phyloP scores from a whole-genome alignment of 2,888 invertebrate species.

The Cinara cedri region DNA sequence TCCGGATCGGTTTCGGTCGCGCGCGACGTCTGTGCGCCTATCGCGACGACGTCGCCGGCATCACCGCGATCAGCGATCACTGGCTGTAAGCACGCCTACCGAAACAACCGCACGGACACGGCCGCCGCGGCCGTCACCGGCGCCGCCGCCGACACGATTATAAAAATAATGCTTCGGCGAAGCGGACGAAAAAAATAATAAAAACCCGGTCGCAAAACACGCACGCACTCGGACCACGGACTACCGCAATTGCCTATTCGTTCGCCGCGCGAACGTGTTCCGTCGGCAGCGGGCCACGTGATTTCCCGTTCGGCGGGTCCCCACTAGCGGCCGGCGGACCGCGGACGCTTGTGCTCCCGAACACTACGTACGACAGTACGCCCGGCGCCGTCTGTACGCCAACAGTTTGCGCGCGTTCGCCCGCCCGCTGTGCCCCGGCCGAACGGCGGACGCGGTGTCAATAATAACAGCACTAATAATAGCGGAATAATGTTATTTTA shows the following conservation, averaged over 20 bases:
- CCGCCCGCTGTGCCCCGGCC: background rate
- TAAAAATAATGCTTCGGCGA: no score
- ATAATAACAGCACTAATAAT: no score
- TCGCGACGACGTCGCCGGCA: background rate
- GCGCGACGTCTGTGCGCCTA: background rate
- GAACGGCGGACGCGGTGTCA: background rate
- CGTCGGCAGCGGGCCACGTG: slow-evolving; percentile 24
- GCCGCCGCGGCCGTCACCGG: background rate
- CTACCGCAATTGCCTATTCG: background rate
- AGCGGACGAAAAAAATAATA: no score
- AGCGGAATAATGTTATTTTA: background rate
- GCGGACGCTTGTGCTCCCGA: background rate
- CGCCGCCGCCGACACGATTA: background rate
- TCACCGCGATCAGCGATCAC: background rate
- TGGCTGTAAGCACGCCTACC: no score
- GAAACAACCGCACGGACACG: background rate
- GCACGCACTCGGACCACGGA: background rate
- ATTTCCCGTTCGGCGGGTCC: slow-evolving; percentile 22
- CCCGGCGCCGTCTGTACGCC: slow-evolving; percentile 21
- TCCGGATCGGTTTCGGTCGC: background rate
- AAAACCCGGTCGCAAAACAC: background rate
- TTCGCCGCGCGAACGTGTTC: slow-evolving; percentile 2
- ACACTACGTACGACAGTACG: slow-evolving; percentile 38
- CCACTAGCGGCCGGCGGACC: slow-evolving; percentile 36
- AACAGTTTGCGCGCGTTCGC: background rate